Evolutionary conservation across 2,797 vertebrate genomes (phyloP).

Genomic region (Clarias pachynema): DNA sequence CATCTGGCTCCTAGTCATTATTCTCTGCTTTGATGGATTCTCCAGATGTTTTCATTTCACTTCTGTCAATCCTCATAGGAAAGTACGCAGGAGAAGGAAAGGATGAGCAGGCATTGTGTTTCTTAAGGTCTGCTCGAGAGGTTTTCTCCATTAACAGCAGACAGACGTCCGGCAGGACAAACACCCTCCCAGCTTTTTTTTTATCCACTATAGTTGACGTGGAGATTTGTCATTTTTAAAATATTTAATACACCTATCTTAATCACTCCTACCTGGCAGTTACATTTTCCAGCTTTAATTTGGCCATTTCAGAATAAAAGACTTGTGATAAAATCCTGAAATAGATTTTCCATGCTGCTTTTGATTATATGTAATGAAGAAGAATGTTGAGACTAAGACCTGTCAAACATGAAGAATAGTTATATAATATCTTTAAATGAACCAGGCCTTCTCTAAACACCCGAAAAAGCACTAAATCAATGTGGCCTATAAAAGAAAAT

Average conservation of each 20-base stretch:
- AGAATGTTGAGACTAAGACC: conserved; percentile 1
- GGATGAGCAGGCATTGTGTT: conserved; percentile 36
- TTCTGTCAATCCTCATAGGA: conserved; percentile 39
- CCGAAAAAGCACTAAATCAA: background rate
- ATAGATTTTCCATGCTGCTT: conserved; percentile 15
- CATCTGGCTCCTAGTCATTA: conserved; percentile 53
- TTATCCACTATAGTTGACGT: background rate
- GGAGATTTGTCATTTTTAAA: background rate
- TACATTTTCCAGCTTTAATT: conserved; percentile 7
- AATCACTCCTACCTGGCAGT: background rate
- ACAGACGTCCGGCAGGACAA: background rate
- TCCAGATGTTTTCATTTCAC: conserved; percentile 54
- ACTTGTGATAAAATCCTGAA: conserved; percentile 25
- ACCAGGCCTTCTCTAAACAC: background rate
- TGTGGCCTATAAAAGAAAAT: background rate
- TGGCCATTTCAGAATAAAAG: conserved; percentile 46
- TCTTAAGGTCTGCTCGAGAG: background rate
- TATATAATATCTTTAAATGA: background rate
- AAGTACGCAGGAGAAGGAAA: conserved; percentile 38
- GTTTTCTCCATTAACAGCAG: background rate
- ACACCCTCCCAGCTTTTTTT: background rate
- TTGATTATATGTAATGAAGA: conserved; percentile 22
- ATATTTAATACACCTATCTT: background rate
- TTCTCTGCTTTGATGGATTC: conserved; percentile 40
- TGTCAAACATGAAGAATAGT: background rate